phyloP scores from a whole-genome alignment of 1,140 invertebrate species.

The Brevipalpus yothersi region DNA sequence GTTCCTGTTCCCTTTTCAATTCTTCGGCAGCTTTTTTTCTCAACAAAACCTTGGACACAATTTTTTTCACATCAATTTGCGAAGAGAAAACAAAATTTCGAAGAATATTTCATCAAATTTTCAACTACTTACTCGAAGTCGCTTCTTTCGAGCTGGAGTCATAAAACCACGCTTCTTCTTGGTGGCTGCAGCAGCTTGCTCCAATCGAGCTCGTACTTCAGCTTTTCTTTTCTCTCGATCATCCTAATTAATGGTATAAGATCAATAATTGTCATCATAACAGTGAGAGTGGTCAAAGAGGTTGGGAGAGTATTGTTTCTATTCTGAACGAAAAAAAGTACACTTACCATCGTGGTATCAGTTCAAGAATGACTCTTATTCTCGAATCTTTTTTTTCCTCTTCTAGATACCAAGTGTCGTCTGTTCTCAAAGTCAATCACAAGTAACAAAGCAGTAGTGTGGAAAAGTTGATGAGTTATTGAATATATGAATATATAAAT shows the following conservation, averaged over 20 bases:
- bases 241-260: conserved; percentile 4
- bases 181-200: conserved; percentile 81
- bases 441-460: too few relatives aligned
- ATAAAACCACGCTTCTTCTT: conserved; percentile 64
- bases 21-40: conserved; percentile 99
- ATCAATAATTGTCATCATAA: too few relatives aligned
- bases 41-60: conserved; percentile 39
- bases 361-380: too few relatives aligned
- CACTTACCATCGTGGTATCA: too few relatives aligned
- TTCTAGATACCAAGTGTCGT: too few relatives aligned
- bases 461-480: too few relatives aligned
- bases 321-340: too few relatives aligned
- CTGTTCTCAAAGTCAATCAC: too few relatives aligned
- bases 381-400: too few relatives aligned
- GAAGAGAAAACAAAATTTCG: neutral
- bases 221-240: conserved; percentile 18
- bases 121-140: conserved; percentile 36
- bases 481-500: too few relatives aligned
- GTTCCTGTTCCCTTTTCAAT: conserved; percentile 95
- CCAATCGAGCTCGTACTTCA: conserved; percentile 80
- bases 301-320: too few relatives aligned
- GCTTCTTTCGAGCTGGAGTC: conserved; percentile 95
- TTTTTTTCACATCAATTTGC: neutral
- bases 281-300: too few relatives aligned
- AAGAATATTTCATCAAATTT: neutral